Conservation (phyloP, 2,888 invertebrate species). For the Drosophila multiciliata region DNA sequence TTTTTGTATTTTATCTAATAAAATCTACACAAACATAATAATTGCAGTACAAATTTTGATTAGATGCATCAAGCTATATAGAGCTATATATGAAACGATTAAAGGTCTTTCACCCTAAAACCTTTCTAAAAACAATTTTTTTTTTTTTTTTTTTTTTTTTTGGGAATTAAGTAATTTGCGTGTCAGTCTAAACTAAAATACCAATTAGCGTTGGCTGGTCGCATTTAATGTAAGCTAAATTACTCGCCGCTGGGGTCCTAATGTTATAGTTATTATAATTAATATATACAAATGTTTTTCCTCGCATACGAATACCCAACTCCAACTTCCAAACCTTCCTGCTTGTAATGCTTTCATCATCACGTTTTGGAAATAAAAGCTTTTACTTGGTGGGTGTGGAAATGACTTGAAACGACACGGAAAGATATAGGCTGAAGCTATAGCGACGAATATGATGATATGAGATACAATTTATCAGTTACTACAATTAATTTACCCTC, state of each 20-base stretch:
- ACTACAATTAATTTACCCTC: not conserved
- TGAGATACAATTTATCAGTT: not conserved
- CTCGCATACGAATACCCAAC: not conserved
- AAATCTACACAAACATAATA: conserved; percentile 18
- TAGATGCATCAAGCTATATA: conserved; percentile 11
- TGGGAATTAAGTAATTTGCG: not conserved
- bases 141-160: not conserved
- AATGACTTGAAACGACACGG: not conserved
- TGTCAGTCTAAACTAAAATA: not conserved
- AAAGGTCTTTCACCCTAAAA: not conserved
- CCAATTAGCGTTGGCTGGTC: not conserved
- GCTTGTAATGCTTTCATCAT: not conserved
- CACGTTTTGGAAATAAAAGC: not conserved
- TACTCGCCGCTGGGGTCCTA: not conserved
- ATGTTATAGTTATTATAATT: not conserved
- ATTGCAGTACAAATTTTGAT: conserved; percentile 26
- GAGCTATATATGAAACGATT: not conserved
- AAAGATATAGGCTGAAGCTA: not conserved
- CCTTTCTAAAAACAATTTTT: not conserved
- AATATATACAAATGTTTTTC: not conserved
- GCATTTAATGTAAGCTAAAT: not conserved
- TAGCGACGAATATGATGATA: not conserved
- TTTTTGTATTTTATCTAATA: not conserved
- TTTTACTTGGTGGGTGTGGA: not conserved
- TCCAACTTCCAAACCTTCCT: not conserved